Base-by-base conservation (phyloP, 2,888 invertebrate genomes). In the Idaea dimidiata region DNA sequence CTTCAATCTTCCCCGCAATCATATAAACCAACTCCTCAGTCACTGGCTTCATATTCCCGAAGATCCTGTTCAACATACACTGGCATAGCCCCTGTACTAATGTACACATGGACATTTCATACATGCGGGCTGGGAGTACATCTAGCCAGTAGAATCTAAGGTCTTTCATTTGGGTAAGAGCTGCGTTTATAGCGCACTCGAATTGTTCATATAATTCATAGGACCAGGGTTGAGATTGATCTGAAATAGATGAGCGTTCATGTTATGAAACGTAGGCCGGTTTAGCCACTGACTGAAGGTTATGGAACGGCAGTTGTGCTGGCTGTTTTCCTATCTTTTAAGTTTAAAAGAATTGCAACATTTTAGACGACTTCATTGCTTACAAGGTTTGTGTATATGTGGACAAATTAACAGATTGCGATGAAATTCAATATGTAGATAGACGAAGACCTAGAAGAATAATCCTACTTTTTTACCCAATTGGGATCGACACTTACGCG, bases 111-210 rank as follows among this genome's bases (percentile, higher is more conserved):
- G 86, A 79, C 76, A 87, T 82, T 60, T 87, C 83, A 33, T 91
- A 93, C 87, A 91, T 91, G 7, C 78, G 77, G 0, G 69, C 31
- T 0, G 93, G 92, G 0, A 93, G 75, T 0, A 89, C 72, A 8
- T 74, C 68, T 58, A 74, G 70, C 93, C 93, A 93, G 32, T 76
- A 72, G 0, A 72, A 66, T 56, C 80, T 83, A 0, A 93, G 77
- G 18, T 87, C 85, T 55, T 77, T 79, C 77, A 92, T 77, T 5
- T 84, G 69, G 6, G 79, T 74, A 0, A 88, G 64, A 0, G 90
- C 83, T 10, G 76, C 78, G 70, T 88, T 89, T 18, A 93, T 75
- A 0, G 87, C 86, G 7, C 80, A 78, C 67, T 91, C 88, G 33
- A 91, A 84, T 14, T 81, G 78, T 54, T 90, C 87, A 62, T 82